Percentiles rank a stretch among this genome's conserved stretches.
These are phyloP conservation scores for Caenorhabditis japonica DNA, from an alignment of 2,888 invertebrate species.

Conservation along the genomic window DNA sequence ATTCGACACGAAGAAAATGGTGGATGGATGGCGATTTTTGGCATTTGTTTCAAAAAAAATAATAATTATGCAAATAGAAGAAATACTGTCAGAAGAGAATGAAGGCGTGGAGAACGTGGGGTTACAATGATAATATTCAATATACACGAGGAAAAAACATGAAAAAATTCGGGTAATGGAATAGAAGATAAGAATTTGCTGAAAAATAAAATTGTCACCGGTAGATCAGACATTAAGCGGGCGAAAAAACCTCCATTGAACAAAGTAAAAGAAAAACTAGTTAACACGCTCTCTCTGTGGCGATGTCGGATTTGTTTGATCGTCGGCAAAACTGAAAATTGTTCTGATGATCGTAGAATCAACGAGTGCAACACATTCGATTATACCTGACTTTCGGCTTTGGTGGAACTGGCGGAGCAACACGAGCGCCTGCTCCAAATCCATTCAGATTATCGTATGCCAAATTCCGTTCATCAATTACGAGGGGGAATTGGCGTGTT, in stretches of 20 bases:
- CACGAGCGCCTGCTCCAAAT: constrained; percentile 55
- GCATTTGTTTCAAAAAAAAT: too few relatives aligned
- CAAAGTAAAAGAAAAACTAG: constrained; percentile 6
- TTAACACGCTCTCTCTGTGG: constrained; percentile 18
- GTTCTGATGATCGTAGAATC: constrained; percentile 10
- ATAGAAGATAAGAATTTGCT: background rate
- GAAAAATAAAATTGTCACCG: constrained; percentile 10
- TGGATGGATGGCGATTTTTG: background rate
- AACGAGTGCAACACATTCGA: background rate
- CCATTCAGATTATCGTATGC: constrained; percentile 66
- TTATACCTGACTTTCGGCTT: constrained; percentile 72
- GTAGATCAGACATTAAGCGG: constrained; percentile 29
- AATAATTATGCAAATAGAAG: constrained; percentile 25
- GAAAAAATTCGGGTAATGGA: background rate
- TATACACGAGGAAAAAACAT: constrained; percentile 10
- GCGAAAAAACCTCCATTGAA: background rate
- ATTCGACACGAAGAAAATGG: background rate
- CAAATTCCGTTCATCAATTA: constrained; percentile 53
- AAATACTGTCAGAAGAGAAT: constrained; percentile 20
- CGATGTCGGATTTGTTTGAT: constrained; percentile 11
- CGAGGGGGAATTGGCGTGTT: constrained; percentile 55
- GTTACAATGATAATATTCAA: constrained; percentile 7
- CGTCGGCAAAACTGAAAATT: constrained; percentile 54
- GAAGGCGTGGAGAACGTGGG: background rate
- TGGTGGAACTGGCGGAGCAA: constrained; percentile 71